phyloP scores from a whole-genome alignment of 2,797 vertebrate genomes.

The Aquila chrysaetos region DNA sequence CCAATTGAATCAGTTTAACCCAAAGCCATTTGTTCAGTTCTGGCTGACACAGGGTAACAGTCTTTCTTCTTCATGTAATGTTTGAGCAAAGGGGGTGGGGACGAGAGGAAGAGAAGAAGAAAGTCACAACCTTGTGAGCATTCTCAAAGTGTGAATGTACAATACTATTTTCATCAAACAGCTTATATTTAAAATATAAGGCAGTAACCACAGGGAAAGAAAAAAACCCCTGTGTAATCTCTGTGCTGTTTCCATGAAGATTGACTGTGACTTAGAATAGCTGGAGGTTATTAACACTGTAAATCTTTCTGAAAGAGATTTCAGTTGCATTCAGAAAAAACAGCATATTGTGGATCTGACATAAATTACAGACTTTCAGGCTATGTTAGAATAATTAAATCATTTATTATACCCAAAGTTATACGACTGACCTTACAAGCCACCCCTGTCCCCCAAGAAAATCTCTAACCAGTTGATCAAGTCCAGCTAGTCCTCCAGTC shows the following conservation, averaged over 20 bases:
- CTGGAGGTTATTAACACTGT: constrained; percentile 30
- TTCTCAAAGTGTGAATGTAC: neutral
- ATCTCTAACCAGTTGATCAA: neutral
- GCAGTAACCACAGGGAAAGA: neutral
- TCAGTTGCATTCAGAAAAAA: constrained; percentile 16
- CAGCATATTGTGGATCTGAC: neutral
- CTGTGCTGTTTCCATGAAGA: neutral
- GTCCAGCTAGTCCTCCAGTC: neutral
- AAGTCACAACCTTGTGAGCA: neutral
- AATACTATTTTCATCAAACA: neutral
- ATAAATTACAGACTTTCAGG: neutral
- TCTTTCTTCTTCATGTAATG: neutral
- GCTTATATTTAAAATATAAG: neutral
- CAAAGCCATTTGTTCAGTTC: neutral
- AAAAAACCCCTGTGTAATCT: neutral
- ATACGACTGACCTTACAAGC: neutral
- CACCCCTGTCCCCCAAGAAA: neutral
- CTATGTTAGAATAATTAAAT: neutral
- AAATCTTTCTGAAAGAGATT: constrained; percentile 31
- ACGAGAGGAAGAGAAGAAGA: neutral
- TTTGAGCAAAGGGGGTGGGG: neutral
- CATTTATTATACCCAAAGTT: neutral
- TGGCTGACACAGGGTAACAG: neutral
- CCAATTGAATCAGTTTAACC: neutral
- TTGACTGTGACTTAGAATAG: constrained; percentile 6